Evolutionary conservation across 2,113 vertebrate species (phyloP), one percentile per base, ranked within the genome.

Genomic region (Chinchilla lanigera): DNA sequence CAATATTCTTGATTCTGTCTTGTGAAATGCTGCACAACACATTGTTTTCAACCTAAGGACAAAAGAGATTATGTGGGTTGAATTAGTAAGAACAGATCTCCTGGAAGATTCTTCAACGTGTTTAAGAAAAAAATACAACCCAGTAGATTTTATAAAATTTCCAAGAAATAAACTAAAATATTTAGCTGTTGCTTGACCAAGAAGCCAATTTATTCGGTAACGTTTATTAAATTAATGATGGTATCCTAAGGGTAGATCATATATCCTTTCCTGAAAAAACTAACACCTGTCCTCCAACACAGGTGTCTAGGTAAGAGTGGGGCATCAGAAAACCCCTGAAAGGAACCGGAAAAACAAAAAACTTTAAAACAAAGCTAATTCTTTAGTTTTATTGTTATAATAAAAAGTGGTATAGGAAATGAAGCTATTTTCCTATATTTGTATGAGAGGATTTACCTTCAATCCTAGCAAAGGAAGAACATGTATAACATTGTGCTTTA

Each of bases 11-110:
- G 28, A 0, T 92, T 81, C 20, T 90, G 10, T 78, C 17, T 52
- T 83, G 6, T 63, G 58, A 86, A 82, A 78, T 94, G 28, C 54
- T 47, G 2, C 26, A 65, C 14, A 78, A n/a, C 38, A 28, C n/a
- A n/a, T 56, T 80, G 81, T 61, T 28, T 89, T 50, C 61, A 89
- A 0, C 26, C 28, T 22, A 41, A 28, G 1, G 2, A 2, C 16
- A 24, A 81, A 56, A 16, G 13, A 1, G 22, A 8, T 81, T 14
- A 30, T 86, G 9, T 35, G 33, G 65, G 3, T 9, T 77, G 7
- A 60, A 54, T 30, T 69, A 4, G 1, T 89, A 89, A 95, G 69
- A 89, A 86, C 63, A 84, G 47, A 73, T 88, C 93, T 96, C 83
- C 61, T 88, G 60, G 61, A 88, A 95, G 63, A 77, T 73, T 81